These are phyloP conservation scores for Silurus glanis DNA, from an alignment of 2,113 vertebrate genomes.

Conservation along the genomic window DNA sequence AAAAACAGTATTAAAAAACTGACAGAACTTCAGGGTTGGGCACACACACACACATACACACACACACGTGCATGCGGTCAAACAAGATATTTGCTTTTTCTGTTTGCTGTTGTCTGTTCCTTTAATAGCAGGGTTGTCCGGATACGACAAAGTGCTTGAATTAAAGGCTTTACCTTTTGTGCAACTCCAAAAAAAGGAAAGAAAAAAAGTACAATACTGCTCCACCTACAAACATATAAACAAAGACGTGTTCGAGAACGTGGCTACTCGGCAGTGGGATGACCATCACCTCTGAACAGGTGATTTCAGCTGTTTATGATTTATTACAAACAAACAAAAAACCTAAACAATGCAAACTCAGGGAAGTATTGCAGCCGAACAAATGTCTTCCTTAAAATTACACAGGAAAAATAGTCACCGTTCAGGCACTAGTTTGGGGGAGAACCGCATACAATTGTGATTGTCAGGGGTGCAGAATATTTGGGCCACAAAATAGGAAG, in stretches of 20 bases:
- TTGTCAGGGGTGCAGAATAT: no score
- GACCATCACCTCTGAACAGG: not conserved
- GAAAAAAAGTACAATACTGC: not conserved
- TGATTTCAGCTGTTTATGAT: not conserved
- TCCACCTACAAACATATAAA: not conserved
- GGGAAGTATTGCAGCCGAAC: not conserved
- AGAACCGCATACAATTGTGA: no score
- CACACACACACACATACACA: not conserved
- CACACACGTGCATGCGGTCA: not conserved
- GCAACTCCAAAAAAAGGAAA: not conserved
- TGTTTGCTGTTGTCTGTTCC: not conserved
- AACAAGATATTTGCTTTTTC: not conserved
- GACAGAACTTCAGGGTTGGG: not conserved
- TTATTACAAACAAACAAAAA: not conserved
- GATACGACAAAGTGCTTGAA: not conserved
- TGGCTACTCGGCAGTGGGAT: not conserved
- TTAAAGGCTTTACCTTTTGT: constrained; percentile 1
- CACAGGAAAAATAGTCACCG: not conserved
- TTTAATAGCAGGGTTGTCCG: not conserved
- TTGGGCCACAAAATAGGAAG: not conserved
- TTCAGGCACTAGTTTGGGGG: not conserved
- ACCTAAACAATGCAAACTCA: not conserved
- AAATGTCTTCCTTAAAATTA: not conserved
- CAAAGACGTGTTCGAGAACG: not conserved
- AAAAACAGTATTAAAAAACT: not conserved